phyloP scores from a whole-genome alignment of 2,113 vertebrate genomes.

The Sylvicapra grimmia region DNA sequence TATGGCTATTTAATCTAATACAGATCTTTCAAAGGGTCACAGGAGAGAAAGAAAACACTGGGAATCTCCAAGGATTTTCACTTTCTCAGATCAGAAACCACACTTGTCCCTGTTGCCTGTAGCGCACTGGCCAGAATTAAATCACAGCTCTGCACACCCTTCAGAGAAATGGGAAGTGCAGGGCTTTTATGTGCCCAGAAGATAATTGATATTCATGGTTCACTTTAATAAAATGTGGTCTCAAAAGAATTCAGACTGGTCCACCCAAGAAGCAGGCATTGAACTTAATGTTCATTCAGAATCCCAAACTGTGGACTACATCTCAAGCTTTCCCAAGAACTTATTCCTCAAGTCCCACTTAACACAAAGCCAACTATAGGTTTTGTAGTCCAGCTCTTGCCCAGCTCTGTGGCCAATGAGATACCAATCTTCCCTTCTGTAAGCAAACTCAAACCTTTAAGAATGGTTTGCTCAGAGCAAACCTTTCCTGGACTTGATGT shows the following conservation, averaged over 20 bases:
- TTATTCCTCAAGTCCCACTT: not conserved
- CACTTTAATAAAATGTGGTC: not conserved
- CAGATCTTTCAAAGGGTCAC: not conserved
- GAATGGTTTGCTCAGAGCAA: not conserved
- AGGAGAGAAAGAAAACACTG: not conserved
- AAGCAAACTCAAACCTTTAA: not conserved
- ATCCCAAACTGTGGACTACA: not conserved
- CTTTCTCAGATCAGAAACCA: constrained; percentile 7
- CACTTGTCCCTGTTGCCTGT: not conserved
- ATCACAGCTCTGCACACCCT: not conserved
- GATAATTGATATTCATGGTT: not conserved
- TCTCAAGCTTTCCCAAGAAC: not conserved
- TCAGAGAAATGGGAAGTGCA: not conserved
- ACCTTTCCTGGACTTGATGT: not conserved
- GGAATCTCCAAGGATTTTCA: not conserved
- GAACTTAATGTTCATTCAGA: not conserved
- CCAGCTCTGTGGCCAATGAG: not conserved
- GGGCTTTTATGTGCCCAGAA: not conserved
- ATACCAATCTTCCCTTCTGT: not conserved
- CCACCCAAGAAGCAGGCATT: not conserved
- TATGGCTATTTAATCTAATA: not conserved
- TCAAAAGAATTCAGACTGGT: not conserved
- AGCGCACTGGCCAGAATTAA: not conserved
- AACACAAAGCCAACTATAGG: not conserved
- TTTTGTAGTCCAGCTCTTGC: not conserved